Conservation (phyloP, 2,888 invertebrate genomes). For the Lycocerus yunnanus region DNA sequence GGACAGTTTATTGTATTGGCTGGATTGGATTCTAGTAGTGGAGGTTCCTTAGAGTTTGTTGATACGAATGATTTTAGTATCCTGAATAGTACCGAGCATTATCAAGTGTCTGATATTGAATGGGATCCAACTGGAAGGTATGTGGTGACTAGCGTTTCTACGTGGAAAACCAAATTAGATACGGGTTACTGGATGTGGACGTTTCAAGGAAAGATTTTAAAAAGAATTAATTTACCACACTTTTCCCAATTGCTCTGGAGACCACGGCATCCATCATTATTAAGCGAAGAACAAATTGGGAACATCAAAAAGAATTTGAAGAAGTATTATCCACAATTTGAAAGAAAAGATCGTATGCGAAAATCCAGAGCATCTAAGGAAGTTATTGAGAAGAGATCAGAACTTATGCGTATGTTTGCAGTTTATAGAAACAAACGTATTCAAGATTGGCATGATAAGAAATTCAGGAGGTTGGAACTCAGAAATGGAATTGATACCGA, state of each 20-base stretch:
- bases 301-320: constrained; percentile 97
- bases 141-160: constrained; percentile 92
- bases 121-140: constrained; percentile 99
- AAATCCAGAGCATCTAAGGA: constrained; percentile 94
- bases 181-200: constrained; percentile 96
- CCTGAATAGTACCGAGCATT: constrained; percentile 93
- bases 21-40: constrained; percentile 81
- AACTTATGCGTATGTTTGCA: constrained; percentile 83
- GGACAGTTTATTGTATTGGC: constrained; percentile 97
- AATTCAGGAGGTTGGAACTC: constrained; percentile 80
- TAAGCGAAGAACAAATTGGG: constrained; percentile 84
- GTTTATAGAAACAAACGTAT: constrained; percentile 78
- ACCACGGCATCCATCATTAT: constrained; percentile 86
- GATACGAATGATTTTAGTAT: constrained; percentile 94
- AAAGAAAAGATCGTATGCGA: constrained; percentile 93
- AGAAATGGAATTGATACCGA: constrained; percentile 94
- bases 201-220: constrained; percentile 83
- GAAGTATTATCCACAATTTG: constrained; percentile 94
- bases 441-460: constrained; percentile 77
- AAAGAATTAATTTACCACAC: constrained; percentile 84
- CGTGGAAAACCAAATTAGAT: constrained; percentile 94
- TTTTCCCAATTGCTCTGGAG: constrained; percentile 97
- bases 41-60: constrained; percentile 92
- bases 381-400: constrained; percentile 87
- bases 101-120: constrained; percentile 90